Conservation (phyloP, 2,797 vertebrate genomes). For the Pipistrellus pygmaeus region DNA sequence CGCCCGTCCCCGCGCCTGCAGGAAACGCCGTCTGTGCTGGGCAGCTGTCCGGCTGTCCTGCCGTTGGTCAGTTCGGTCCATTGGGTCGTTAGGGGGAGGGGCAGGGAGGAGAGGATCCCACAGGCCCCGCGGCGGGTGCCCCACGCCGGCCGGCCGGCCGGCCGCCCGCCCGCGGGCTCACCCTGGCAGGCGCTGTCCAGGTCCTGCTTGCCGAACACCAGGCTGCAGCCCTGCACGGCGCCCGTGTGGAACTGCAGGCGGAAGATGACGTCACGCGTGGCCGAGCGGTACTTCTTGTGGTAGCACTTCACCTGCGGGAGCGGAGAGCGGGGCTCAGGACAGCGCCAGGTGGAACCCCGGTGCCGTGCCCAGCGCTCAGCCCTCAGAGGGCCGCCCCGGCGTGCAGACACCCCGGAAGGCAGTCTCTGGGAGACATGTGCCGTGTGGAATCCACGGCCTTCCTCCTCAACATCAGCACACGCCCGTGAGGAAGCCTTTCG, state of each 20-base stretch:
- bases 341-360: neutral
- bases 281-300: conserved; percentile 91
- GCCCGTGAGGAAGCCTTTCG: neutral
- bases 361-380: neutral
- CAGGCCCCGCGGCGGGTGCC: neutral
- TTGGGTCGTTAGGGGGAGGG: too few species aligned
- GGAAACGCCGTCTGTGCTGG: too few species aligned
- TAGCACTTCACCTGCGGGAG: conserved; percentile 94
- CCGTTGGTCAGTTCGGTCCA: neutral
- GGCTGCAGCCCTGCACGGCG: conserved; percentile 91
- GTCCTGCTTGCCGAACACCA: conserved; percentile 95
- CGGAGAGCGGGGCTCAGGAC: too few species aligned
- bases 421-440: neutral
- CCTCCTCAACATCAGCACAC: neutral
- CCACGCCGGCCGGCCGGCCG: fast-evolving
- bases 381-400: too few species aligned
- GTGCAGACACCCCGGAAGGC: too few species aligned
- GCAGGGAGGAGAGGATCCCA: neutral
- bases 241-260: conserved; percentile 98
- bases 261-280: conserved; percentile 93
- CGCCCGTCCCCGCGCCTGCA: fast-evolving
- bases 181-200: conserved; percentile 95
- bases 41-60: neutral
- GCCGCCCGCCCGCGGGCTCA: conserved; percentile 69
- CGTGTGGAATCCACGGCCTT: fast-evolving